Percentiles rank a stretch among this genome's conserved stretches.
Conservation (phyloP, 1,140 invertebrate genomes). For the Periplaneta americana region DNA sequence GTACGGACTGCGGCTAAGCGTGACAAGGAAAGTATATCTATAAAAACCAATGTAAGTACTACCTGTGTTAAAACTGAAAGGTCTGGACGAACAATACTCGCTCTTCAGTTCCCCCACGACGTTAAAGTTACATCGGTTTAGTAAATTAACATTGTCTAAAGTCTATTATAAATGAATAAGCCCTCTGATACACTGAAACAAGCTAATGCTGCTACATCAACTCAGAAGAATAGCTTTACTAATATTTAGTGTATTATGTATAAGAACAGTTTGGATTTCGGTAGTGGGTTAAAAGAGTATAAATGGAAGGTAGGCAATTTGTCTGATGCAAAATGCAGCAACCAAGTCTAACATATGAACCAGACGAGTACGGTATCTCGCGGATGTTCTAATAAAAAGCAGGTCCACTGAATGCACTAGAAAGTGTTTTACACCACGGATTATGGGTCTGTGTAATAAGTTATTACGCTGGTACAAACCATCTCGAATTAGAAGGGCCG, state of each 20-base stretch:
- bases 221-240: not conserved
- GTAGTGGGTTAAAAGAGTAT: not conserved
- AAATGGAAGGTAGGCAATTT: not conserved
- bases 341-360: not conserved
- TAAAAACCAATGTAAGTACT: no score
- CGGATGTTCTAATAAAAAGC: not conserved
- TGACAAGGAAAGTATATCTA: no score
- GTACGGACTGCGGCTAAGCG: no score
- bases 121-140: not conserved
- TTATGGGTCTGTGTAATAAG: constrained; percentile 1
- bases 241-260: not conserved
- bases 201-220: not conserved
- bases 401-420: not conserved
- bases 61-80: no score
- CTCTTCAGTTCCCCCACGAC: not conserved
- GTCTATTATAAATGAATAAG: not conserved
- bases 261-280: not conserved
- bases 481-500: not conserved
- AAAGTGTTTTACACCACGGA: not conserved
- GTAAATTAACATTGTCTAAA: not conserved
- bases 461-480: constrained; percentile 2
- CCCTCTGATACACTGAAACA: not conserved
- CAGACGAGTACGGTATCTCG: not conserved
- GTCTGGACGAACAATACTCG: no score
- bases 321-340: not conserved